Evolutionary conservation across 2,113 vertebrate genomes (phyloP).

Genomic region (Panthera uncia): DNA sequence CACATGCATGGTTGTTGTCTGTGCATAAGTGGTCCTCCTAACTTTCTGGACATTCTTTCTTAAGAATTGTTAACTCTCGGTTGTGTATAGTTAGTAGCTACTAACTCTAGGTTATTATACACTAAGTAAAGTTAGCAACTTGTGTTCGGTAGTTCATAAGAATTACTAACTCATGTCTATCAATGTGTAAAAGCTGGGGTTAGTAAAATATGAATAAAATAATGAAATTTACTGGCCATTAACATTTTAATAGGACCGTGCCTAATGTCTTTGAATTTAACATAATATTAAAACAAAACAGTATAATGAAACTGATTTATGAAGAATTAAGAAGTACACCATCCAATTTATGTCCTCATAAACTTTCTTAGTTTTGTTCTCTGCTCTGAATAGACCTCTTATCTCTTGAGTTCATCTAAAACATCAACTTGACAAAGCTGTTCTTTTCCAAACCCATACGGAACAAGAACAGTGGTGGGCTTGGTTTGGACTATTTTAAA

Average conservation of each 20-base stretch:
- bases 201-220: neutral
- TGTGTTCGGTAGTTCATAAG: neutral
- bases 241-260: neutral
- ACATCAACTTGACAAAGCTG: neutral
- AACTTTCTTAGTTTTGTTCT: neutral
- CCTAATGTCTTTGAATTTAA: conserved; percentile 13
- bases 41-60: neutral
- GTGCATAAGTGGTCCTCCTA: neutral
- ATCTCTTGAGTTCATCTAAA: neutral
- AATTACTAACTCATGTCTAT: neutral
- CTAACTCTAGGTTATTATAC: neutral
- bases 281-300: neutral
- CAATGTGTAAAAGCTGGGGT: neutral
- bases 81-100: neutral
- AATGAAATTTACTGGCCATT: neutral
- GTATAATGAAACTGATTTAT: neutral
- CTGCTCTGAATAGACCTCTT: neutral
- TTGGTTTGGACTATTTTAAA: neutral
- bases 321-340: neutral
- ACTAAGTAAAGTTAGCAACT: neutral
- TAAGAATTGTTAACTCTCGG: neutral
- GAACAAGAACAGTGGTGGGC: neutral
- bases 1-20: neutral
- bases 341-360: neutral
- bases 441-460: neutral